Conservation (phyloP, 2,888 invertebrate genomes). For the Thymelicus sylvestris region DNA sequence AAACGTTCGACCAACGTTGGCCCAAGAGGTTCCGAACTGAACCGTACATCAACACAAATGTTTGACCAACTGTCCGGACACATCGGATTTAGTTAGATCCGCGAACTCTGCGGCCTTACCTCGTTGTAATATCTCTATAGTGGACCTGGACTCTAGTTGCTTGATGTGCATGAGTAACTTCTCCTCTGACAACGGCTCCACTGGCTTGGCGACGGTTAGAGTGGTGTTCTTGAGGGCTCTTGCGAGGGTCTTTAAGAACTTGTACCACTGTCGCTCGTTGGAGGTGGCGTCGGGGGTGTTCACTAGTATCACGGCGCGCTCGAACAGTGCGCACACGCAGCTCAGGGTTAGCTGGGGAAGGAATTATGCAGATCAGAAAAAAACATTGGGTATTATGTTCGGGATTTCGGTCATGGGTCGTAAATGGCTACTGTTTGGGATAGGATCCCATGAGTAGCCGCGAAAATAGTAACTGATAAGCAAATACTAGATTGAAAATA, state of each 20-base stretch:
- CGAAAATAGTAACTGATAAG: too few relatives aligned
- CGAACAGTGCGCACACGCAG: constrained; percentile 70
- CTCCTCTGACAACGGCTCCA: constrained; percentile 54
- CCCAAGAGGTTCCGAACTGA: constrained; percentile 15
- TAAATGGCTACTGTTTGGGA: too few relatives aligned
- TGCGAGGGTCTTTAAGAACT: constrained; percentile 81
- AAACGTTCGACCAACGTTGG: constrained; percentile 33
- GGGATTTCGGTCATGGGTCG: too few relatives aligned
- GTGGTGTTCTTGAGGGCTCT: constrained; percentile 71
- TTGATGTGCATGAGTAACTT: constrained; percentile 64
- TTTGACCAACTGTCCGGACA: constrained; percentile 64
- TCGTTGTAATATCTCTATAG: constrained; percentile 73
- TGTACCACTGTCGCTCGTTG: constrained; percentile 80
- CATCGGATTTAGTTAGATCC: constrained; percentile 67
- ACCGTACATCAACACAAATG: constrained; percentile 67
- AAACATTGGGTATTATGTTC: background rate
- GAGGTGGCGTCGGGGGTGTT: constrained; percentile 73
- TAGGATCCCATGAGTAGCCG: too few relatives aligned
- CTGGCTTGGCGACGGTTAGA: constrained; percentile 61
- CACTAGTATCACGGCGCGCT: constrained; percentile 62
- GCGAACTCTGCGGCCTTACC: constrained; percentile 71
- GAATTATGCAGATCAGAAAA: background rate
- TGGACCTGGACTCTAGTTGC: constrained; percentile 68
- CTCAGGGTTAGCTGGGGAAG: constrained; percentile 66
- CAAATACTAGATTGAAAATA: too few relatives aligned